phyloP scores from a whole-genome alignment of 2,113 vertebrate genomes.

The Nothocercus julius region DNA sequence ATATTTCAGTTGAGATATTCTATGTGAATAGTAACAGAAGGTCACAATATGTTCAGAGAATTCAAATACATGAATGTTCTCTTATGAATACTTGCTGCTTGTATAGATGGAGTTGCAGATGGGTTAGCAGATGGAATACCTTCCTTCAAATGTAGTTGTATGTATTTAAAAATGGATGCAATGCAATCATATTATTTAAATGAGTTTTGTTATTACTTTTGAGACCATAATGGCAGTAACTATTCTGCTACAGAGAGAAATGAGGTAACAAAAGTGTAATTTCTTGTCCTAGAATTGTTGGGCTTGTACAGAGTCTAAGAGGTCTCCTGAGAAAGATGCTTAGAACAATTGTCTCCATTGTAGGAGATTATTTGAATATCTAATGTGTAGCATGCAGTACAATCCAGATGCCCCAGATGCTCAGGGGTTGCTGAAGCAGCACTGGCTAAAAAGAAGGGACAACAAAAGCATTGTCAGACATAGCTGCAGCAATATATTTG shows the following conservation, averaged over 20 bases:
- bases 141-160: constrained; percentile 31
- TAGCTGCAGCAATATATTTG: not conserved
- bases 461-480: not conserved
- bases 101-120: constrained; percentile 58
- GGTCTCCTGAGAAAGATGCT: not conserved
- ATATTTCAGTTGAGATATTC: constrained; percentile 40
- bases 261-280: not conserved
- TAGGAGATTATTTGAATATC: not conserved
- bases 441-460: not conserved
- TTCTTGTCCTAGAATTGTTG: not conserved
- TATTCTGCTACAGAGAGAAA: constrained; percentile 21
- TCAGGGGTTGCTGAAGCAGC: not conserved
- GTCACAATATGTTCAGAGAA: constrained; percentile 67
- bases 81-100: constrained; percentile 55
- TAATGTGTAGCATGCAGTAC: not conserved
- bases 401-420: not conserved
- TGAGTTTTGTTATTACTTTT: constrained; percentile 56
- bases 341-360: not conserved
- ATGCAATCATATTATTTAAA: constrained; percentile 45
- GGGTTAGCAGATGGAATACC: constrained; percentile 67
- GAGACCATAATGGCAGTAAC: constrained; percentile 31
- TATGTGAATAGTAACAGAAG: constrained; percentile 67
- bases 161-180: constrained; percentile 50
- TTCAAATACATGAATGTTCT: constrained; percentile 66
- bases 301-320: not conserved